A percentile compares a stretch with the other conserved stretches of the same genome.
Evolutionary conservation across 2,797 vertebrate species (phyloP).

Genomic region (Scomberomorus guttatus): DNA sequence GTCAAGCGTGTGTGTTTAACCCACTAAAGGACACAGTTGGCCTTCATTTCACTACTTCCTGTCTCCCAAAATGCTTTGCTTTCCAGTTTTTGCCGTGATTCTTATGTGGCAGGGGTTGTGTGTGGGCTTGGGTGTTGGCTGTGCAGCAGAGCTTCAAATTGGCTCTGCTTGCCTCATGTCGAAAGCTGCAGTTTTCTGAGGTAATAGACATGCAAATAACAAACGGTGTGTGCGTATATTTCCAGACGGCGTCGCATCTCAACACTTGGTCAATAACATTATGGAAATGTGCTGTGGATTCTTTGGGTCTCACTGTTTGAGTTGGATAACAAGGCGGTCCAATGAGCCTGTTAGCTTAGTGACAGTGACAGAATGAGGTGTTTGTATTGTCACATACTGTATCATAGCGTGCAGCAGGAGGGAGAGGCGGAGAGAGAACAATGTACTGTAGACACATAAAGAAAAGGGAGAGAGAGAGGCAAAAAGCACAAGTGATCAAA

Average conservation of each 20-base stretch:
- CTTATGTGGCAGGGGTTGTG: constrained; percentile 41
- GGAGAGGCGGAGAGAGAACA: constrained; percentile 12
- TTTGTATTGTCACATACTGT: constrained; percentile 72
- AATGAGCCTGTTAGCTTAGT: constrained; percentile 68
- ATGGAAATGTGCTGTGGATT: constrained; percentile 76
- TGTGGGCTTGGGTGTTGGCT: constrained; percentile 54
- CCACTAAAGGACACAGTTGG: constrained; percentile 69
- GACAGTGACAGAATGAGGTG: constrained; percentile 77
- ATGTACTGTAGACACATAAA: constrained; percentile 23
- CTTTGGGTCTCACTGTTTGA: constrained; percentile 71
- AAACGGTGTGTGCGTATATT: constrained; percentile 40
- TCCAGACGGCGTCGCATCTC: constrained; percentile 45
- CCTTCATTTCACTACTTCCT: constrained; percentile 71
- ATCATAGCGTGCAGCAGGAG: constrained; percentile 34
- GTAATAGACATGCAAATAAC: constrained; percentile 84
- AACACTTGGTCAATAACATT: constrained; percentile 79
- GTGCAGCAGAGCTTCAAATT: constrained; percentile 82
- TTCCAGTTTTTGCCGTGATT: constrained; percentile 30
- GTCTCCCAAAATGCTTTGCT: constrained; percentile 59
- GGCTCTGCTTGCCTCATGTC: constrained; percentile 70
- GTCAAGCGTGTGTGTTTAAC: constrained; percentile 75
- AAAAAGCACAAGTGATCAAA: constrained; percentile 54
- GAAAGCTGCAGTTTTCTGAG: constrained; percentile 62
- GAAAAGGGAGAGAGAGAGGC: constrained; percentile 6
- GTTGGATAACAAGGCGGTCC: constrained; percentile 74